phyloP scores from a whole-genome alignment of 92 coral and sea anemone species.

The Bergia sp. region DNA sequence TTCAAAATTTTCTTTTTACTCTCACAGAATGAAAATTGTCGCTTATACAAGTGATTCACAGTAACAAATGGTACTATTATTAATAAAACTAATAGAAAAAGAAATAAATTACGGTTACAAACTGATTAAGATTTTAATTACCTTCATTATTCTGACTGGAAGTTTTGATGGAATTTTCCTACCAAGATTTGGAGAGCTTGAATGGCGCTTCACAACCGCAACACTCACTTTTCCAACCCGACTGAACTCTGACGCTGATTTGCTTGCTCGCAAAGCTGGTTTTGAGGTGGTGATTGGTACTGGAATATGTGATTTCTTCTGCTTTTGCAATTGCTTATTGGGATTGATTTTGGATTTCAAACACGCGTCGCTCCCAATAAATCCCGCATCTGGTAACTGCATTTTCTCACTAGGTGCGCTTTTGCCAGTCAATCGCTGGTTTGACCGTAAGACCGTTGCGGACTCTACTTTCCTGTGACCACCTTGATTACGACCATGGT shows the following conservation, averaged over 20 bases:
- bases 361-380: not conserved
- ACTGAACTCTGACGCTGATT: not conserved
- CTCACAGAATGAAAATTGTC: too few species aligned
- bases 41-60: too few species aligned
- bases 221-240: not conserved
- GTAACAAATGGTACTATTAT: too few species aligned
- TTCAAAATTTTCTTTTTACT: too few species aligned
- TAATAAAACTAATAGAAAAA: not conserved
- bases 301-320: conserved; percentile 1
- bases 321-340: not conserved
- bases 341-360: too few species aligned
- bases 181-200: conserved; percentile 1
- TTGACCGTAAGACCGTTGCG: not conserved
- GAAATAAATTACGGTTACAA: too few species aligned
- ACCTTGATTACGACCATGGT: not conserved
- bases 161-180: conserved; percentile 23
- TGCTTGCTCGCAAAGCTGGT: not conserved
- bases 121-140: not conserved
- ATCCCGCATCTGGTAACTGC: not conserved
- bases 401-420: not conserved
- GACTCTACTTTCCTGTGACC: not conserved
- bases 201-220: not conserved
- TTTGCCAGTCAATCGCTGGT: not conserved
- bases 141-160: not conserved
- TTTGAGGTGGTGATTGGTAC: not conserved